These are phyloP conservation scores for Caenorhabditis angaria DNA, from an alignment of 2,888 invertebrate genomes.

Conservation along the genomic window DNA sequence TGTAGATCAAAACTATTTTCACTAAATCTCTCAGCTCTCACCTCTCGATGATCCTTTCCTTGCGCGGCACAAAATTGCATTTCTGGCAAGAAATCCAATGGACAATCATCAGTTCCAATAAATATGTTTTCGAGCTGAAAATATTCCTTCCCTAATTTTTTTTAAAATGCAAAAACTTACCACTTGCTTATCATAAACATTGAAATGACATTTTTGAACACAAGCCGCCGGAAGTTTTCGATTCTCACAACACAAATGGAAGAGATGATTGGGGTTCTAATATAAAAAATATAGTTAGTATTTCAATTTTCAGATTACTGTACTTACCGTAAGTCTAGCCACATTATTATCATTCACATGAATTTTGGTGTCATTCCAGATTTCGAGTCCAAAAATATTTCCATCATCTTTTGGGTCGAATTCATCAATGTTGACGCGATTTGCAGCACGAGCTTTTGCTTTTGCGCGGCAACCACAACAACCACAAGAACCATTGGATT, in stretches of 20 bases:
- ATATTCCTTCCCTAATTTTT: neutral
- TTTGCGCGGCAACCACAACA: conserved; percentile 50
- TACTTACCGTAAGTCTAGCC: conserved; percentile 27
- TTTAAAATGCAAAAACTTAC: conserved; percentile 16
- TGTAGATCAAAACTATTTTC: neutral
- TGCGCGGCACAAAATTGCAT: conserved; percentile 66
- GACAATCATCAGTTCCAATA: conserved; percentile 63
- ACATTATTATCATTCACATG: conserved; percentile 25
- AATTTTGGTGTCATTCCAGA: conserved; percentile 51
- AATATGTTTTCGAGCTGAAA: conserved; percentile 65
- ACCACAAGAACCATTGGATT: conserved; percentile 51
- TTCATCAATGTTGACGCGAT: conserved; percentile 18
- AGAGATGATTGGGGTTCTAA: conserved; percentile 53
- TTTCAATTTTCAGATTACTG: neutral
- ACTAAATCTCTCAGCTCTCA: neutral
- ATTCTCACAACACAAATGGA: conserved; percentile 55
- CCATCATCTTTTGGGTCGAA: conserved; percentile 44
- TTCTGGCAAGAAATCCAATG: conserved; percentile 65
- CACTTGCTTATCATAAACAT: conserved; percentile 43
- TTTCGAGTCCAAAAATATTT: conserved; percentile 48
- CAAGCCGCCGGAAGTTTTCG: conserved; percentile 47
- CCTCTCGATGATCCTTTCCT: conserved; percentile 59
- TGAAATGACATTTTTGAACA: conserved; percentile 52
- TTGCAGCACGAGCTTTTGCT: conserved; percentile 46
- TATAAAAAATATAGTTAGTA: conserved; percentile 1